Percentiles rank a stretch among this genome's conserved stretches.
Conservation (phyloP, 1,140 invertebrate genomes). For the Lepidotrigona ventralis region DNA sequence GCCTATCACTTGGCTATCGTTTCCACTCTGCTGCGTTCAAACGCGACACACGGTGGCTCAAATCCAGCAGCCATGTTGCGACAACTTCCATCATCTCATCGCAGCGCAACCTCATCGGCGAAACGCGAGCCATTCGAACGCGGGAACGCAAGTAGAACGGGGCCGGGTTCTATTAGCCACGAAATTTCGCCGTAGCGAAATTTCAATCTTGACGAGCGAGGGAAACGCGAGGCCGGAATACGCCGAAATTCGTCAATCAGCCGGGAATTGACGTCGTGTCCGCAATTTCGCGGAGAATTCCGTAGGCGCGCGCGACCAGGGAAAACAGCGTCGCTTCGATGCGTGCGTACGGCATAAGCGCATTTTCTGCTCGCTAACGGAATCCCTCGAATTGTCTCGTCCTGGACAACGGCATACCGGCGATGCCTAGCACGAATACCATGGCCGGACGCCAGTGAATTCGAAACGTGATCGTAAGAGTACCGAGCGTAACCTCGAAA, state of each 20-base stretch:
- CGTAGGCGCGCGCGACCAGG: background rate
- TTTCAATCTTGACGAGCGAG: background rate
- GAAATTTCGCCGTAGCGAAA: background rate
- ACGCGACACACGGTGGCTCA: background rate
- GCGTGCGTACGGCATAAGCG: constrained; percentile 20
- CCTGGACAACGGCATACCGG: constrained; percentile 41
- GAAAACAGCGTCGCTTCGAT: constrained; percentile 3
- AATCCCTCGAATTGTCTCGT: constrained; percentile 57
- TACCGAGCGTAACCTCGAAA: constrained; percentile 21
- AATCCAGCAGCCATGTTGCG: background rate
- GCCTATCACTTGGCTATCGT: background rate
- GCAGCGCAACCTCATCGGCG: background rate
- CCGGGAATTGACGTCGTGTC: background rate
- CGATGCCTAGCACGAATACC: constrained; percentile 32
- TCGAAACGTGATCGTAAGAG: constrained; percentile 63
- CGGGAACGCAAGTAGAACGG: background rate
- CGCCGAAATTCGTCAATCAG: background rate
- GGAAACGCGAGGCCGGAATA: background rate
- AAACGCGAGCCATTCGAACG: background rate
- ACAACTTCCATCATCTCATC: background rate
- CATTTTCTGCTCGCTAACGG: constrained; percentile 33
- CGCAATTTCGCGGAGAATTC: constrained; percentile 29
- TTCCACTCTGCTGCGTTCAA: background rate
- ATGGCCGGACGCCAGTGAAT: constrained; percentile 24
- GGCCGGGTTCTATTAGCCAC: background rate